These are phyloP conservation scores for Linnaemya tessellans DNA, from an alignment of 2,888 invertebrate genomes.

Conservation along the genomic window DNA sequence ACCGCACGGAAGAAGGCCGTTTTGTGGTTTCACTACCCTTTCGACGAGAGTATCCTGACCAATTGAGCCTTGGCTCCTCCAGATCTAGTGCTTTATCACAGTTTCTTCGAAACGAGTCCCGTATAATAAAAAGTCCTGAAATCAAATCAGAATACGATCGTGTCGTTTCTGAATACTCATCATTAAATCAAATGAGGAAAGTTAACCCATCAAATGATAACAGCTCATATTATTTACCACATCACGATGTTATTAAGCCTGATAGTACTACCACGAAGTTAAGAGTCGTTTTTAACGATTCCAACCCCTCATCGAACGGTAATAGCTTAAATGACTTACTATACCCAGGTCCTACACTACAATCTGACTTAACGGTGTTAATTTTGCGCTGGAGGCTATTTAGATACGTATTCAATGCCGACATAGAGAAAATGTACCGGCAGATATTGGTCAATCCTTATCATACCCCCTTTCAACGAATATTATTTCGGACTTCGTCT, in stretches of 20 bases:
- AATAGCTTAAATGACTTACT: conserved; percentile 58
- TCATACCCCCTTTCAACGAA: too few species aligned
- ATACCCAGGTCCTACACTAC: conserved; percentile 64
- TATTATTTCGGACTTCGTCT: too few species aligned
- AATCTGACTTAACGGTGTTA: too few species aligned
- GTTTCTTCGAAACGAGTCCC: background rate
- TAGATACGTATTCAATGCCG: too few species aligned
- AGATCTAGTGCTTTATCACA: conserved; percentile 7
- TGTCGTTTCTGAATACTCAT: background rate
- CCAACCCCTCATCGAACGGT: conserved; percentile 47
- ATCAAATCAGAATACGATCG: background rate
- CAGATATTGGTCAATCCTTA: too few species aligned
- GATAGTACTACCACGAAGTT: conserved; percentile 67
- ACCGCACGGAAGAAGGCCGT: background rate
- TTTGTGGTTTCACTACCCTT: conserved; percentile 5
- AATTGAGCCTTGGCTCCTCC: background rate
- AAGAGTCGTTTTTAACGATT: conserved; percentile 71
- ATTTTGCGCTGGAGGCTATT: too few species aligned
- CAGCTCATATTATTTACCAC: conserved; percentile 14
- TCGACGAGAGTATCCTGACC: background rate
- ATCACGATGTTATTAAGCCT: conserved; percentile 65
- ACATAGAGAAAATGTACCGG: too few species aligned
- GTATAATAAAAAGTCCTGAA: background rate
- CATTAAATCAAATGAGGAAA: conserved; percentile 12
- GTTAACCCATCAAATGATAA: background rate